Percentiles rank a stretch among this genome's conserved stretches.
phyloP scores from a whole-genome alignment of 2,797 vertebrate species.

The Vespertilio murinus region DNA sequence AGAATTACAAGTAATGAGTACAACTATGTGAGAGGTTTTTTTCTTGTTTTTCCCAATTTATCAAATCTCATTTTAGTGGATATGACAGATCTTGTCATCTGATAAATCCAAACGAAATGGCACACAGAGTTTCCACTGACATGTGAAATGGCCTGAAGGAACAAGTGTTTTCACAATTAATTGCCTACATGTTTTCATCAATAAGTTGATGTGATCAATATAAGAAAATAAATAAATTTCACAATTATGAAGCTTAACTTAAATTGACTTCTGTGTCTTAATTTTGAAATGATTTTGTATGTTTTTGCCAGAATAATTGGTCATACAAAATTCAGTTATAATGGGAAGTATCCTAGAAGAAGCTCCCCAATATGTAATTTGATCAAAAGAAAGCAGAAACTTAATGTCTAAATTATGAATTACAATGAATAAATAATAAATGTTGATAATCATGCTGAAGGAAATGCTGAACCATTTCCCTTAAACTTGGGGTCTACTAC shows the following conservation, averaged over 20 bases:
- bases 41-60: not conserved
- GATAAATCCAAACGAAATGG: not conserved
- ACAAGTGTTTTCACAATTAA: not conserved
- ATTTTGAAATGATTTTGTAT: not conserved
- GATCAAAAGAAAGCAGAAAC: not conserved
- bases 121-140: not conserved
- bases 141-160: not conserved
- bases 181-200: not conserved
- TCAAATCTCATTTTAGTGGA: not conserved
- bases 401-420: constrained; percentile 5
- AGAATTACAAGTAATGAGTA: not conserved
- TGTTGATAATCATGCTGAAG: not conserved
- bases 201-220: not conserved
- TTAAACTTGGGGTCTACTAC: not conserved
- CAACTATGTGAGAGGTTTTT: not conserved
- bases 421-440: not conserved
- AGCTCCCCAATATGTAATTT: not conserved
- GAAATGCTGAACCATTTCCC: not conserved
- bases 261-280: not conserved
- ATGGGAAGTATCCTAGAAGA: not conserved
- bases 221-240: not conserved
- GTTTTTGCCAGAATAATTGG: not conserved
- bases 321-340: not conserved
- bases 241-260: not conserved
- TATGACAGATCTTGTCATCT: not conserved